Conservation (phyloP, 2,888 invertebrate species). For the Vesta saturnalis region DNA sequence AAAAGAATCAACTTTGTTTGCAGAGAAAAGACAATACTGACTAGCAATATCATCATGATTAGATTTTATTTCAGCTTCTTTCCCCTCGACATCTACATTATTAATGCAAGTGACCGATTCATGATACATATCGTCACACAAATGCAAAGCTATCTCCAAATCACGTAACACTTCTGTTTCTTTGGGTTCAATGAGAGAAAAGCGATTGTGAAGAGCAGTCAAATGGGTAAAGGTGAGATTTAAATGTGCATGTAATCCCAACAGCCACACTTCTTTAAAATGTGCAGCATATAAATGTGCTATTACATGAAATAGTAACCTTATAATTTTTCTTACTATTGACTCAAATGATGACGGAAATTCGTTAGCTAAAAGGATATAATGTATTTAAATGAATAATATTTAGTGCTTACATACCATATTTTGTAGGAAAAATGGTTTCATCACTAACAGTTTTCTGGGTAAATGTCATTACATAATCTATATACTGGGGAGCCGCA, state of each 20-base stretch:
- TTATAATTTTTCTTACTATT: slow-evolving; percentile 95
- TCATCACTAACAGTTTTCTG: slow-evolving; percentile 98
- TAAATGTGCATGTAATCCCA: slow-evolving; percentile 95
- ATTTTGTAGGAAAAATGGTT: slow-evolving; percentile 97
- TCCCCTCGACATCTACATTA: slow-evolving; percentile 29
- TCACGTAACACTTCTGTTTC: slow-evolving; percentile 95
- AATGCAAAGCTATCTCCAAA: slow-evolving; percentile 83
- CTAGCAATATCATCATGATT: slow-evolving; percentile 59
- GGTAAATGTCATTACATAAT: slow-evolving; percentile 98
- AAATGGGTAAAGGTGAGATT: slow-evolving; percentile 98
- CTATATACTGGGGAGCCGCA: slow-evolving; percentile 97
- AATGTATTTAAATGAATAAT: slow-evolving; percentile 9
- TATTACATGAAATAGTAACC: slow-evolving; percentile 96
- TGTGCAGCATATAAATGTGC: slow-evolving; percentile 98
- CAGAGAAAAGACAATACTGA: slow-evolving; percentile 41
- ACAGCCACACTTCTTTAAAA: slow-evolving; percentile 93
- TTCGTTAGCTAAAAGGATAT: slow-evolving; percentile 76
- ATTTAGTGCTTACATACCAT: slow-evolving; percentile 72
- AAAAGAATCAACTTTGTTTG: not conserved
- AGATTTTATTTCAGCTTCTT: slow-evolving; percentile 43
- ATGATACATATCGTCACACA: slow-evolving; percentile 51
- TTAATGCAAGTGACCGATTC: slow-evolving; percentile 52
- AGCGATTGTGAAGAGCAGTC: slow-evolving; percentile 85
- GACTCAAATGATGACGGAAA: slow-evolving; percentile 95
- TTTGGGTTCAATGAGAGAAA: slow-evolving; percentile 92